Evolutionary conservation across 1,140 invertebrate species (phyloP).

Genomic region (Drosophila navojoa): DNA sequence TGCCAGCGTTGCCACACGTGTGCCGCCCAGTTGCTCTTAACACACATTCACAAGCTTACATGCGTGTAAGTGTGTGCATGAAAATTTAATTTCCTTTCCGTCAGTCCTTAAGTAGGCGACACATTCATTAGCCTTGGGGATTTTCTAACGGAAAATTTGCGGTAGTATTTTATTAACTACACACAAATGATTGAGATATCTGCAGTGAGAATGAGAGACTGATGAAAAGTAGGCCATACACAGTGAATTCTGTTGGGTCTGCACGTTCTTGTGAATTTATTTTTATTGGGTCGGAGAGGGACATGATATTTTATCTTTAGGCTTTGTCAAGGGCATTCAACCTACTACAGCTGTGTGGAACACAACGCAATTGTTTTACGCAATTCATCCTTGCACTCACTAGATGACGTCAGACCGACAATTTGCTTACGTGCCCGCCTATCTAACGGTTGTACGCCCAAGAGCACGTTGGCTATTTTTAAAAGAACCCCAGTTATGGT

Average conservation of each 20-base stretch:
- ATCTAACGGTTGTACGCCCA: neutral
- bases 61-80: constrained; percentile 2
- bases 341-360: constrained; percentile 12
- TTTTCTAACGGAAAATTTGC: neutral
- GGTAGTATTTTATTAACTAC: constrained; percentile 4
- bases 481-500: constrained; percentile 28
- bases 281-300: constrained; percentile 16
- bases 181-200: neutral
- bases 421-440: neutral
- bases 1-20: constrained; percentile 45
- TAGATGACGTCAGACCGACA: constrained; percentile 58
- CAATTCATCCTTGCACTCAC: constrained; percentile 32
- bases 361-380: neutral
- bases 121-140: constrained; percentile 19
- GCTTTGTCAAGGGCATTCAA: constrained; percentile 34
- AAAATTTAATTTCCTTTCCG: constrained; percentile 25
- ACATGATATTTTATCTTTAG: constrained; percentile 20
- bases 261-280: constrained; percentile 18
- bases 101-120: constrained; percentile 14
- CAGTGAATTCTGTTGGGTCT: constrained; percentile 17
- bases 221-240: constrained; percentile 11
- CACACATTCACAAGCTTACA: constrained; percentile 3
- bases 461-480: constrained; percentile 50
- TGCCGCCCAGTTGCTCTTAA: constrained; percentile 12
- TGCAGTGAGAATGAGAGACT: constrained; percentile 20